Conservation (phyloP, 2,888 invertebrate genomes). For the Drosophila fungiperda region DNA sequence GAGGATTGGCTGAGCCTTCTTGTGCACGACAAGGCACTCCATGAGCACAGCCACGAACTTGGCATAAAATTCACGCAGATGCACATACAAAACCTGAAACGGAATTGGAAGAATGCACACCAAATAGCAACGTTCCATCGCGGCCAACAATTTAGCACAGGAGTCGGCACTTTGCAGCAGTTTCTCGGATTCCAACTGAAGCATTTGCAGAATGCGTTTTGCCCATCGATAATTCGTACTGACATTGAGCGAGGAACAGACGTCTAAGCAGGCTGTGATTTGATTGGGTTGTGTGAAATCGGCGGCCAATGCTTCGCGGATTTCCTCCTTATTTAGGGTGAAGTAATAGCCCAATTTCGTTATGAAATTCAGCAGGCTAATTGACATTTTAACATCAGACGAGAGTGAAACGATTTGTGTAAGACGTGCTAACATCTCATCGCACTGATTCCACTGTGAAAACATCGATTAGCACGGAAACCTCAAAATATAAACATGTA, state of each 20-base stretch:
- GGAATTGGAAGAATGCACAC: conserved; percentile 77
- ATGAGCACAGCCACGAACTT: conserved; percentile 80
- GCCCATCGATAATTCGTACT: conserved; percentile 82
- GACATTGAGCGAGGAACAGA: conserved; percentile 65
- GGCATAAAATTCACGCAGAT: conserved; percentile 74
- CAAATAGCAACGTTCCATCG: conserved; percentile 79
- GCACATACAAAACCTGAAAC: conserved; percentile 66
- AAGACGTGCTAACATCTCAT: conserved; percentile 82
- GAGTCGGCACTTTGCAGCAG: conserved; percentile 64
- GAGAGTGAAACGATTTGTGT: conserved; percentile 76
- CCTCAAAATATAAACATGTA: neutral
- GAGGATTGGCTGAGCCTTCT: conserved; percentile 47
- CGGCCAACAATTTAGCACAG: conserved; percentile 64
- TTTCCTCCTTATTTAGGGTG: conserved; percentile 69
- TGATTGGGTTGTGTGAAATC: conserved; percentile 41
- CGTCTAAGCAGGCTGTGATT: conserved; percentile 52
- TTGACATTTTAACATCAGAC: conserved; percentile 62
- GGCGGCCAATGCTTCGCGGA: conserved; percentile 50
- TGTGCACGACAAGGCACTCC: conserved; percentile 68
- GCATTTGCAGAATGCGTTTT: conserved; percentile 78
- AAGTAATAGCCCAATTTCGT: conserved; percentile 73
- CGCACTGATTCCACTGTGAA: conserved; percentile 82
- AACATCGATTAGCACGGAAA: neutral
- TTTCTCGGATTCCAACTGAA: conserved; percentile 79
- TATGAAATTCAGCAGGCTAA: conserved; percentile 73